Conservation (phyloP, 2,797 vertebrate species). For the Pangasius djambal region DNA sequence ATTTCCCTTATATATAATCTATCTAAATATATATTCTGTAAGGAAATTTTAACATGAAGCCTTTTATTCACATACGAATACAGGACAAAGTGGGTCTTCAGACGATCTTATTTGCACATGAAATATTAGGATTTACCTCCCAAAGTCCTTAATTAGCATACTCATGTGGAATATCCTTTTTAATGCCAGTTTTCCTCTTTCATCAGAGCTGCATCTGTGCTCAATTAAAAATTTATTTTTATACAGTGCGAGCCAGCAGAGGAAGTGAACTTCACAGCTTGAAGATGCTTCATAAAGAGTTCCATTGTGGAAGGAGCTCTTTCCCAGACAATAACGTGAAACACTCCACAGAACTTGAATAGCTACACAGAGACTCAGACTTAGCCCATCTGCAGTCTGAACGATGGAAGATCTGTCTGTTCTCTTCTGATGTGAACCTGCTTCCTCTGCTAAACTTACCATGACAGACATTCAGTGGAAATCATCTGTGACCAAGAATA, state of each 20-base stretch:
- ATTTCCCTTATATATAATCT: no score
- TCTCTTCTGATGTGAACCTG: constrained; percentile 29
- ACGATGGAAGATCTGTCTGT: constrained; percentile 7
- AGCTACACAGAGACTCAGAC: constrained; percentile 22
- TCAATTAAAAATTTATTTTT: constrained; percentile 70
- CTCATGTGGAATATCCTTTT: constrained; percentile 40
- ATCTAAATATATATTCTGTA: no score
- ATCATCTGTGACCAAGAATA: constrained; percentile 33
- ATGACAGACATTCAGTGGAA: constrained; percentile 9
- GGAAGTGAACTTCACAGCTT: constrained; percentile 70
- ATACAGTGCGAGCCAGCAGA: constrained; percentile 73
- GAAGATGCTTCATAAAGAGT: constrained; percentile 59
- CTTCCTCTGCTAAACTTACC: constrained; percentile 3
- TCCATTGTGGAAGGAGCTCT: constrained; percentile 56
- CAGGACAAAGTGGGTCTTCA: not conserved
- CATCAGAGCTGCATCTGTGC: constrained; percentile 71
- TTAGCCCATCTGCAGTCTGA: constrained; percentile 38
- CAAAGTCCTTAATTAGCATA: constrained; percentile 38
- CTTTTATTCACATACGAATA: not conserved
- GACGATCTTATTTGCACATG: constrained; percentile 22
- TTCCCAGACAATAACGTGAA: constrained; percentile 54
- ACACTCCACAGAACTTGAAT: constrained; percentile 42
- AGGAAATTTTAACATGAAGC: not conserved
- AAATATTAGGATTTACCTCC: constrained; percentile 18
- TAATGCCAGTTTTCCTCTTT: constrained; percentile 32